Evolutionary conservation across 2,888 invertebrate genomes (phyloP).

Genomic region (Alviniconcha strummeri): DNA sequence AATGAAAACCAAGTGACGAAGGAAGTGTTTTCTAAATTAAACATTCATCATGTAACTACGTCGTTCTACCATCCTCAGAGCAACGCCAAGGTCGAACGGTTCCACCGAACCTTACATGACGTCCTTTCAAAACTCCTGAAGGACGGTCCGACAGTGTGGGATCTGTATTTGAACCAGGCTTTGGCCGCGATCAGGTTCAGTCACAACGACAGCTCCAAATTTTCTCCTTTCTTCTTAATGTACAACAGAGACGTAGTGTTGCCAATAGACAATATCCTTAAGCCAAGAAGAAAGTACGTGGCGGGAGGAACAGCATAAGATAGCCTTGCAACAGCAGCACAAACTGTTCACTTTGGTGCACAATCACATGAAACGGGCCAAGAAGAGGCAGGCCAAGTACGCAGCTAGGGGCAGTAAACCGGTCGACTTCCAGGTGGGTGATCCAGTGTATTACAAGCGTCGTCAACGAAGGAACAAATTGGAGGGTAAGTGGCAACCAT

Average conservation of each 20-base stretch:
- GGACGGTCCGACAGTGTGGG: conserved; percentile 13
- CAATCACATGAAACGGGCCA: background rate
- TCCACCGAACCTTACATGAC: conserved; percentile 28
- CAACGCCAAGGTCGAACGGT: conserved; percentile 26
- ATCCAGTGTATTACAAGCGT: conserved; percentile 37
- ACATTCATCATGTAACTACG: conserved; percentile 21
- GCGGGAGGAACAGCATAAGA: conserved; percentile 4
- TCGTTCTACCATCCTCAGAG: conserved; percentile 26
- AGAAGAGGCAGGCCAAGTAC: background rate
- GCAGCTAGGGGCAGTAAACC: background rate
- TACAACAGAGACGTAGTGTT: conserved; percentile 14
- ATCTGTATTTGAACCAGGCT: background rate
- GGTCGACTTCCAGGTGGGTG: conserved; percentile 26
- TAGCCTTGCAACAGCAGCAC: too few relatives aligned
- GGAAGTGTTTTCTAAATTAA: conserved; percentile 24
- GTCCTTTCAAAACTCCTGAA: conserved; percentile 22
- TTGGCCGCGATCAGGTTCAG: background rate
- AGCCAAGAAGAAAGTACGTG: conserved; percentile 12
- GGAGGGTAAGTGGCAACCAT: conserved; percentile 33
- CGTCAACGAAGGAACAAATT: conserved; percentile 25
- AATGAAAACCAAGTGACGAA: conserved; percentile 15
- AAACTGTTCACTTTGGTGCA: background rate
- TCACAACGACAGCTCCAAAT: conserved; percentile 13
- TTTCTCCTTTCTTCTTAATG: conserved; percentile 17
- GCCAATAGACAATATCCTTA: conserved; percentile 11